These are phyloP conservation scores for Deladenus siricidicola DNA, from an alignment of 2,888 invertebrate species.

Conservation along the genomic window DNA sequence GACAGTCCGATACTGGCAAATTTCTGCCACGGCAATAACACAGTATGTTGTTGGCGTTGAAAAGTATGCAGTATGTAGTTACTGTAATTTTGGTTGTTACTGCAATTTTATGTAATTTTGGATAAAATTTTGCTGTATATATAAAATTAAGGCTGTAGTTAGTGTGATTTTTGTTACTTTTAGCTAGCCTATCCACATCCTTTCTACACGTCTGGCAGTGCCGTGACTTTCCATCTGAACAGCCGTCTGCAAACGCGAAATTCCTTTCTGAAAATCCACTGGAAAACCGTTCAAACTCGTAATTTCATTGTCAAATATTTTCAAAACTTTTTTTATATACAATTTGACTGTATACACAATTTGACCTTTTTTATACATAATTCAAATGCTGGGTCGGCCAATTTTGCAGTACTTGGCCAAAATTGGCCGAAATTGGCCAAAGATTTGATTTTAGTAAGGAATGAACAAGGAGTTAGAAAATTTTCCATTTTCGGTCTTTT, in stretches of 20 bases:
- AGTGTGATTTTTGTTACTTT: slow-evolving; percentile 18
- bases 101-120: neutral
- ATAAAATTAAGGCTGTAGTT: slow-evolving; percentile 20
- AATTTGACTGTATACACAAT: too few species aligned
- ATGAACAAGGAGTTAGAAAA: too few species aligned
- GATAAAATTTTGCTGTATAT: slow-evolving; percentile 10
- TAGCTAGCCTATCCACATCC: slow-evolving; percentile 4
- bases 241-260: slow-evolving; percentile 7
- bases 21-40: slow-evolving; percentile 23
- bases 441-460: too few species aligned
- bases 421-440: too few species aligned
- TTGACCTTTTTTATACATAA: too few species aligned
- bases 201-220: slow-evolving; percentile 16
- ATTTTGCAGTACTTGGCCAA: too few species aligned
- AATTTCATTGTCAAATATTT: neutral
- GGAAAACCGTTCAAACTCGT: slow-evolving; percentile 19
- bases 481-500: too few species aligned
- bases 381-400: too few species aligned
- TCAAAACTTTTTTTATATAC: neutral
- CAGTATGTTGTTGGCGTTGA: too few species aligned
- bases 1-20: slow-evolving; percentile 17
- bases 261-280: slow-evolving; percentile 16
- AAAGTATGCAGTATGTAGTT: too few species aligned
- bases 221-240: slow-evolving; percentile 10
- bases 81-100: neutral